Percentiles rank a stretch among this genome's conserved stretches.
Conservation (phyloP, 2,113 vertebrate species). For the Elephas maximus region DNA sequence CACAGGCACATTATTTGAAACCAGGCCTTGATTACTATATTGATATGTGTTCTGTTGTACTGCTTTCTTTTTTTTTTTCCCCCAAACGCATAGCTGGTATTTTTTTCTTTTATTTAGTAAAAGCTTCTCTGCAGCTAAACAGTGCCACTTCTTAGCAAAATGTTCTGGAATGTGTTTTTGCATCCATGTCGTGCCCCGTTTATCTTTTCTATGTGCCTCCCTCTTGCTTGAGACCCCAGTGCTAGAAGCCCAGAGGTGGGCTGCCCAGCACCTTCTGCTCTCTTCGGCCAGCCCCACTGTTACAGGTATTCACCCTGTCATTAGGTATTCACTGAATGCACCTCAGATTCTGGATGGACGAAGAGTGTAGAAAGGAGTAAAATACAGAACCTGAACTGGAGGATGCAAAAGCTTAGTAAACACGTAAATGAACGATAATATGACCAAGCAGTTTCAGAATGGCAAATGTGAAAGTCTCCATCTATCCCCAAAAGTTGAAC, state of each 20-base stretch:
- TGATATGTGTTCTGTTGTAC: constrained; percentile 29
- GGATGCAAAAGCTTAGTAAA: not conserved
- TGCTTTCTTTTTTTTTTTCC: not conserved
- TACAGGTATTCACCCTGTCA: not conserved
- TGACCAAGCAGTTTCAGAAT: not conserved
- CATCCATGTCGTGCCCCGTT: fast-evolving
- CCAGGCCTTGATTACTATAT: constrained; percentile 33
- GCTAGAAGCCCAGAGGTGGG: fast-evolving
- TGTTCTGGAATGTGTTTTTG: not conserved
- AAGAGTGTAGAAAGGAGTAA: not conserved
- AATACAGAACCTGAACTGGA: not conserved
- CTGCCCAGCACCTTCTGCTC: fast-evolving
- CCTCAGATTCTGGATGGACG: not conserved
- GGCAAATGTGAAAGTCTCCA: not conserved
- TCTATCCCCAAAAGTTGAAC: not conserved
- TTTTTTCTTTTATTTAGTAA: not conserved
- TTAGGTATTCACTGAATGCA: not conserved
- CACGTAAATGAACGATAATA: not conserved
- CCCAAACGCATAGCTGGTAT: not conserved
- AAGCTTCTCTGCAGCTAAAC: not conserved
- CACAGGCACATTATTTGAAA: constrained; percentile 14
- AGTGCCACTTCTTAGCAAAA: not conserved
- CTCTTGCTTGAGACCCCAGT: not conserved
- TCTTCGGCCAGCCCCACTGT: fast-evolving
- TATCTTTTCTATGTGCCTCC: not conserved